Conservation (phyloP, 1,140 invertebrate genomes). For the Macrocentrus cingulum region DNA sequence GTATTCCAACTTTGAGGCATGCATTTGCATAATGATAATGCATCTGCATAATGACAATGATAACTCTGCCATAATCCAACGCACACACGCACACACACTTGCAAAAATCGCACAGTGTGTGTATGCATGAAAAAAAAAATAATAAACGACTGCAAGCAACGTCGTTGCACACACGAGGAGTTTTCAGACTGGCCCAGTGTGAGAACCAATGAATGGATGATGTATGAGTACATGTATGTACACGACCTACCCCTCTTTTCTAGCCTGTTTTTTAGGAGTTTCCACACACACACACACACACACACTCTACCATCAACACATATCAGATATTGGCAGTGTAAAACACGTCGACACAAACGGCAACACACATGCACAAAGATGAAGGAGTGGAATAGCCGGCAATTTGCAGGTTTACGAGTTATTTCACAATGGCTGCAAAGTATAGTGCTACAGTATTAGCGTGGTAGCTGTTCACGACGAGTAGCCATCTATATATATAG, state of each 20-base stretch:
- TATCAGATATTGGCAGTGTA: conserved; percentile 7
- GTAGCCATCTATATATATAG: conserved; percentile 18
- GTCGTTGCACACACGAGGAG: conserved; percentile 7
- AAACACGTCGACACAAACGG: conserved; percentile 13
- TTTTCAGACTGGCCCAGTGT: conserved; percentile 12
- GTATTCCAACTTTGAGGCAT: conserved; percentile 27
- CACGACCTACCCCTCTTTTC: background rate
- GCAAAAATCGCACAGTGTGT: background rate
- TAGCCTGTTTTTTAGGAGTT: background rate
- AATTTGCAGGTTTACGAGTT: conserved; percentile 61
- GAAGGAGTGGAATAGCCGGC: conserved; percentile 55
- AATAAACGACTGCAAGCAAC: background rate
- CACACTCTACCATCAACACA: background rate
- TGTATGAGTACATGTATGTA: conserved; percentile 8
- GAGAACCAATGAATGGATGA: conserved; percentile 5
- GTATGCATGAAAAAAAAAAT: background rate
- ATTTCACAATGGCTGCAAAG: conserved; percentile 61
- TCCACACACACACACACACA: background rate
- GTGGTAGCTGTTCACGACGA: conserved; percentile 31
- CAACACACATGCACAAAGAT: conserved; percentile 34
- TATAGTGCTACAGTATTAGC: conserved; percentile 53
- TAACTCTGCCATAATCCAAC: conserved; percentile 29
- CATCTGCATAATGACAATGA: conserved; percentile 45
- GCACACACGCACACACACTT: conserved; percentile 21
- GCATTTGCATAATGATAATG: conserved; percentile 41